Evolutionary conservation across 2,113 vertebrate species (phyloP), one percentile per base, ranked within the genome.

Genomic region (Barbus barbus): DNA sequence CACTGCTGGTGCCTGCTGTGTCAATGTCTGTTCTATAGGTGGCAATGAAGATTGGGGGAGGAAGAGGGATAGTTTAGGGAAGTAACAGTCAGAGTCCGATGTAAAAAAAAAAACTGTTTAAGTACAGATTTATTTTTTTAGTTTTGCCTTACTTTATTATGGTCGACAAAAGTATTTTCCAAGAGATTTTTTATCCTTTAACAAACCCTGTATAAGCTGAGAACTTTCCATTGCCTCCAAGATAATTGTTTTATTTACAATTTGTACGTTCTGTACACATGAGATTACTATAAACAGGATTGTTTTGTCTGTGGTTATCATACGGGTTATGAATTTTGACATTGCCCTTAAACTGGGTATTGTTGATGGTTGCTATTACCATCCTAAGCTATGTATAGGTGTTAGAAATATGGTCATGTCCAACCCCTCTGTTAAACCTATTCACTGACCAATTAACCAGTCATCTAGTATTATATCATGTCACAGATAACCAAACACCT

Each of bases 21-120:
- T 79, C 92, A 83, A 4, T 9, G 53, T 63, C 90, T 88, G 90
- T 92, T 93, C 93, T 84, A 92, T 93, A 95, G 94, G 91, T 93
- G 93, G 93, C 94, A 93, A 89, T 90, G 91, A 71, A 92, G 93
- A 78, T 84, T 83, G 89, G 73, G 41, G 78, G 86, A 87, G 74
- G 20, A 51, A 86, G 76, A 53, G 41, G 24, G 6, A 13, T 26
- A 36, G 79, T 77, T 56, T 20, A 60, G 33, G 67, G 22, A n/a
- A 26, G 56, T 33, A 69, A 9, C 26, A 36, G 16, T 65, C 28
- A 38, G 33, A 38, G 33, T 38, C 18, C 11, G 31, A 69, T 24
- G 63, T 38, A 4, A 4, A 48, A 31, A n/a, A 53, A n/a, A 7
- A 7, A n/a, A 36, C n/a, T n/a, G n/a, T n/a, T n/a, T n/a, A n/a